Conservation (phyloP, 2,888 invertebrate genomes). For the Agrotis segetum region DNA sequence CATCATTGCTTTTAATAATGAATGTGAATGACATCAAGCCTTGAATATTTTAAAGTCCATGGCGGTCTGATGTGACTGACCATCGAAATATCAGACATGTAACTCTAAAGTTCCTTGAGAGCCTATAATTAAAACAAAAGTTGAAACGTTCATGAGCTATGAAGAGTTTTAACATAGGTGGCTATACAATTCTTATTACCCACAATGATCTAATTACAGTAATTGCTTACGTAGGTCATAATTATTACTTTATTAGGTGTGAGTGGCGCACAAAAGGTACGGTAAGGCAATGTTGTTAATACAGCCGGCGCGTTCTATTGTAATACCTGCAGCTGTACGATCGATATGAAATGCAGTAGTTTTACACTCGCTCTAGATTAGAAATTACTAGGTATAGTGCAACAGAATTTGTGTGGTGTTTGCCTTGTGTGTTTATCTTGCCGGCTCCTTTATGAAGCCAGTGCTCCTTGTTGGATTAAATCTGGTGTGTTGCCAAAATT, state of each 20-base stretch:
- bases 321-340: constrained; percentile 72
- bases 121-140: neutral
- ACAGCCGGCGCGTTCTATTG: constrained; percentile 59
- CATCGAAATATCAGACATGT: neutral
- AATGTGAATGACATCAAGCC: constrained; percentile 26
- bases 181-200: constrained; percentile 10
- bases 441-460: constrained; percentile 36
- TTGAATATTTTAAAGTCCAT: constrained; percentile 21
- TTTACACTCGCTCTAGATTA: constrained; percentile 56
- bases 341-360: constrained; percentile 66
- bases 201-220: constrained; percentile 38
- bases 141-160: neutral
- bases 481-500: constrained; percentile 32
- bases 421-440: constrained; percentile 37
- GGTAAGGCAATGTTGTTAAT: constrained; percentile 43
- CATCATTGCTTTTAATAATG: constrained; percentile 50
- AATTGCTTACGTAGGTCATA: constrained; percentile 38
- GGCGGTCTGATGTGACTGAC: neutral
- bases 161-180: constrained; percentile 17
- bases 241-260: constrained; percentile 42
- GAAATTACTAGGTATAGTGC: constrained; percentile 47
- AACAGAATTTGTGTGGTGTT: constrained; percentile 43
- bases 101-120: neutral
- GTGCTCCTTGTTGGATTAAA: constrained; percentile 28
- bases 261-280: constrained; percentile 43